phyloP scores from a whole-genome alignment of 2,888 invertebrate genomes.

The Hydrotaea diabolus region DNA sequence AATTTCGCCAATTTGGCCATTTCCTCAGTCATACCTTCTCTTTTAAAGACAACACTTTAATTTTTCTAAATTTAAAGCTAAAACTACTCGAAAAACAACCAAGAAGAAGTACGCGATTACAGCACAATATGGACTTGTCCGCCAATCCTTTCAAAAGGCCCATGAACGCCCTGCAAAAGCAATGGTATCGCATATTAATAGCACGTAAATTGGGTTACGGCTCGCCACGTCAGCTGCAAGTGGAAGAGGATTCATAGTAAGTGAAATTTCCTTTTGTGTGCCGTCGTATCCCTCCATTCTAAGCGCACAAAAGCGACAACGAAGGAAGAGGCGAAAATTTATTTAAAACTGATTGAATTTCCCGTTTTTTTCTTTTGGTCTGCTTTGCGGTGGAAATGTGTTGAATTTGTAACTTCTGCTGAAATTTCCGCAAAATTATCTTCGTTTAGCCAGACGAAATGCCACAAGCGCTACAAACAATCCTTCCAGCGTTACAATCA shows the following conservation, averaged over 20 bases:
- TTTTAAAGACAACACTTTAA: neutral
- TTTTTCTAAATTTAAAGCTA: neutral
- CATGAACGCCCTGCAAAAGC: conserved; percentile 79
- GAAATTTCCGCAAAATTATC: conserved; percentile 59
- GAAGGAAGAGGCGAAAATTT: conserved; percentile 34
- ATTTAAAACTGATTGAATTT: conserved; percentile 57
- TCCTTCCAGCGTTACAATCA: conserved; percentile 79
- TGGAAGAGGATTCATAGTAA: conserved; percentile 76
- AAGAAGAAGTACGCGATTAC: conserved; percentile 12
- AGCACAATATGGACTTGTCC: conserved; percentile 54
- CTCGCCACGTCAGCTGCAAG: conserved; percentile 70
- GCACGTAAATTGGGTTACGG: conserved; percentile 77
- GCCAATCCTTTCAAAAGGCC: conserved; percentile 79
- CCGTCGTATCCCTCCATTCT: neutral
- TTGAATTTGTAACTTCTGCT: conserved; percentile 55
- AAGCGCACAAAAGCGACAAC: neutral
- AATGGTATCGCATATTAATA: conserved; percentile 79
- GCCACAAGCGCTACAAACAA: conserved; percentile 77
- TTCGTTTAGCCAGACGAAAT: conserved; percentile 74
- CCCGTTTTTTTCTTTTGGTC: conserved; percentile 18
- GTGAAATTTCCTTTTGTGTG: conserved; percentile 63
- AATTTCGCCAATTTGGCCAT: neutral
- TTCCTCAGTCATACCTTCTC: neutral
- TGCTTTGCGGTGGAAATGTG: conserved; percentile 25
- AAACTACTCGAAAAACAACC: conserved; percentile 11